Evolutionary conservation across 2,888 invertebrate genomes (phyloP).

Genomic region (Tenthredo mesomela): DNA sequence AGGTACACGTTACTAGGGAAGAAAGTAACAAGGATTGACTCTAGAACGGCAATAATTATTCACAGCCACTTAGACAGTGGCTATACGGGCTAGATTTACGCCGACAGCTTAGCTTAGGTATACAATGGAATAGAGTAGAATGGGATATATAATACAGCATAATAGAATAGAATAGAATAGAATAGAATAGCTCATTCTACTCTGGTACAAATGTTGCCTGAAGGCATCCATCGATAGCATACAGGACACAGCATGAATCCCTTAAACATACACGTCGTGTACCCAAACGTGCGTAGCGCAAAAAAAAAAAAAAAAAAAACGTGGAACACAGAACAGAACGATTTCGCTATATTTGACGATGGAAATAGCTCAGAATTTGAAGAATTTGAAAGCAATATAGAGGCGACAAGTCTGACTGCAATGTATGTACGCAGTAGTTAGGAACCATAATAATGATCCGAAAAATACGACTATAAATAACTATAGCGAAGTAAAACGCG

Average conservation of each 20-base stretch:
- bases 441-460: neutral
- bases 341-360: too few relatives aligned
- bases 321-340: neutral
- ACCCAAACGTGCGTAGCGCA: neutral
- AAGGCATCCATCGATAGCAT: neutral
- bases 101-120: neutral
- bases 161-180: neutral
- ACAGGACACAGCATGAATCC: neutral
- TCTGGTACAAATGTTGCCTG: neutral
- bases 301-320: too few relatives aligned
- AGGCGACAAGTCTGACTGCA: neutral
- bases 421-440: neutral
- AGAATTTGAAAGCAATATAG: neutral
- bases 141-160: neutral
- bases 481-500: neutral
- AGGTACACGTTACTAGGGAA: neutral
- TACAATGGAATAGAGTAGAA: neutral
- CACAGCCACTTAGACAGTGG: neutral
- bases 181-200: constrained; percentile 11
- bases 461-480: neutral
- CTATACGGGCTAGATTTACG: neutral
- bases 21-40: neutral
- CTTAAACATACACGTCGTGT: neutral
- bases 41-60: constrained; percentile 7
- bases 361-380: neutral